Base-by-base conservation (phyloP, 2,888 invertebrate species). In the Tetropium fuscum region DNA sequence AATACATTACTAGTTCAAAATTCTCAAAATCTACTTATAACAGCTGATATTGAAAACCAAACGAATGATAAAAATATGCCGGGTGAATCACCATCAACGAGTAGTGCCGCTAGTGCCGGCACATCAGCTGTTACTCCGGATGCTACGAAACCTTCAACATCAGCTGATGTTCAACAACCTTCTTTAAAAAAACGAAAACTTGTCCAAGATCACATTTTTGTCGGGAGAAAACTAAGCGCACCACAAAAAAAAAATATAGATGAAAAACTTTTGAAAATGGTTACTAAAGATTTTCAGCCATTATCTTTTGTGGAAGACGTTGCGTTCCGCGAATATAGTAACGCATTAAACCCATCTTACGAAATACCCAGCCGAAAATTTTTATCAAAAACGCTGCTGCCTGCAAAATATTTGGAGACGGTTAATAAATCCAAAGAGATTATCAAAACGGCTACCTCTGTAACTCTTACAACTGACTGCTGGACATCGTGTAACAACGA, bases 251-350 rank as follows among this genome's bases (percentile, higher is more conserved):
- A 49, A 49, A 19, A 32, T 10, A 13, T 34, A 10, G 54, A 65
- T 44, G 49, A 54, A 3, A 25, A 19, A 4, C 43, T 68, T 11
- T 44, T 67, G 53, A 16, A 53, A 10, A 44, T 70, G 19, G 53
- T 70, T 15, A 56, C 60, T 7, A 48, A 40, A 2, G 68, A 70
- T 32, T 55, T 64, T 32, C 65, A 70, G 38, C 70, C 70, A 8
- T 68, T 70, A 49, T 63, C 63, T 11, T 22, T 69, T 16, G 64
- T 71, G 4, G 66, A 63, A 45, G 68, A 67, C 47, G 5, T 20
- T 7, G 66, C 66, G 6, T 69, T 69, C 54, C 40, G 49, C 49
- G 48, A 53, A 10, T 65, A 64, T 53, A 32, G 60, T 11, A 6
- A 11, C 6, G 51, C 48, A n/a, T 45, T 69, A 5, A 67, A 71